phyloP scores from a whole-genome alignment of 1,140 invertebrate species.

The Drosophila sturtevanti region DNA sequence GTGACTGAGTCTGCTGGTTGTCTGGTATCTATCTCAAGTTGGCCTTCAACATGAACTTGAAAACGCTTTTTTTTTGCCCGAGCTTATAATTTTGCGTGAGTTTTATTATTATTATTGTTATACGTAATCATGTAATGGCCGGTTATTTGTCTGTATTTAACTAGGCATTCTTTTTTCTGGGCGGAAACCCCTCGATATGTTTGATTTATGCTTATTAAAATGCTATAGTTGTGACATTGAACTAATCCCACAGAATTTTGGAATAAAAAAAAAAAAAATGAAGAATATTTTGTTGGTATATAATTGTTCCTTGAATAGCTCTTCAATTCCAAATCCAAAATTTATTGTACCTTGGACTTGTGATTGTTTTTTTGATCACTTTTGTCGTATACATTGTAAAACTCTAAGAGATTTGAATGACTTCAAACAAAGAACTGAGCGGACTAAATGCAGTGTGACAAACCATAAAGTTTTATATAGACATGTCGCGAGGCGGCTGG shows the following conservation, averaged over 20 bases:
- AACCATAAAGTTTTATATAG: constrained; percentile 38
- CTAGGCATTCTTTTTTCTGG: not conserved
- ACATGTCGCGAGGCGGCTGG: constrained; percentile 41
- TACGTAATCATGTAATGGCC: constrained; percentile 39
- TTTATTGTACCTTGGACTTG: constrained; percentile 23
- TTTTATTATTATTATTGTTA: constrained; percentile 28
- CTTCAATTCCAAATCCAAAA: constrained; percentile 18
- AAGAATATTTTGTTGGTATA: not conserved
- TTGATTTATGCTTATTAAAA: not conserved
- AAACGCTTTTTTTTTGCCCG: constrained; percentile 24
- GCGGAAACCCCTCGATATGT: constrained; percentile 27
- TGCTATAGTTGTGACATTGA: not conserved
- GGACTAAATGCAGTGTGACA: not conserved
- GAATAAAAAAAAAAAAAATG: too few relatives aligned
- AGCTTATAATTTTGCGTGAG: constrained; percentile 32
- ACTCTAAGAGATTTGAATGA: too few relatives aligned
- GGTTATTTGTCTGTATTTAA: constrained; percentile 28
- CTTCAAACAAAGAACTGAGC: constrained; percentile 33
- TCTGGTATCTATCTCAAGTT: constrained; percentile 28
- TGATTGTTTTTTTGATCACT: not conserved
- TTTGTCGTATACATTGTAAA: constrained; percentile 1
- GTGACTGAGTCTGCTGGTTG: constrained; percentile 28
- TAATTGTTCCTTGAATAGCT: constrained; percentile 15
- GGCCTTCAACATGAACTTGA: constrained; percentile 79
- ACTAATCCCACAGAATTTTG: not conserved